phyloP scores from a whole-genome alignment of 2,888 invertebrate genomes.

The Frankliniella intonsa region DNA sequence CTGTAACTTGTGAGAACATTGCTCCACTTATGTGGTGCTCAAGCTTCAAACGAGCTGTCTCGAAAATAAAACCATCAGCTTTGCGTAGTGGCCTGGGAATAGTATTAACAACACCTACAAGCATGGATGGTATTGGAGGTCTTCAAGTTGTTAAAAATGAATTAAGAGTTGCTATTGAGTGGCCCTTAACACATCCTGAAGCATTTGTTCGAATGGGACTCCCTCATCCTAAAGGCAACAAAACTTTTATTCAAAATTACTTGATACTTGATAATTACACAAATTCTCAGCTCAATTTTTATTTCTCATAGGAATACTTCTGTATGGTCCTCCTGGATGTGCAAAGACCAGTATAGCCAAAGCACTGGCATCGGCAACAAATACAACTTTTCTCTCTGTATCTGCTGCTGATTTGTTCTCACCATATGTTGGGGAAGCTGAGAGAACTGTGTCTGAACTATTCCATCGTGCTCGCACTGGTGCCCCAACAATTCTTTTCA shows the following conservation, averaged over 20 bases:
- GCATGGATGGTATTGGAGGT: constrained; percentile 55
- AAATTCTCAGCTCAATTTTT: neutral
- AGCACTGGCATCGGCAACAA: constrained; percentile 53
- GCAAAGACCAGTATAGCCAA: constrained; percentile 60
- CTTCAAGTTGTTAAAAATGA: constrained; percentile 51
- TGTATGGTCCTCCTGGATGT: constrained; percentile 63
- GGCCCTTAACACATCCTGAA: constrained; percentile 54
- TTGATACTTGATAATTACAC: neutral
- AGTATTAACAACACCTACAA: constrained; percentile 45
- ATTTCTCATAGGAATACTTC: constrained; percentile 49
- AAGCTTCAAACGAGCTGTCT: constrained; percentile 44
- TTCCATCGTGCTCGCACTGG: constrained; percentile 57
- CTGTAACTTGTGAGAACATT: constrained; percentile 31
- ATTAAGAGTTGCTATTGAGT: constrained; percentile 53
- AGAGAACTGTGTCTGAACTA: constrained; percentile 54
- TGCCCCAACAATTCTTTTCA: constrained; percentile 57
- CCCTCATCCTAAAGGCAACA: constrained; percentile 51
- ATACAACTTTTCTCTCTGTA: constrained; percentile 54
- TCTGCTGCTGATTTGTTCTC: constrained; percentile 61
- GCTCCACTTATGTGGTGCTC: constrained; percentile 35
- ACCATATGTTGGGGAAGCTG: constrained; percentile 61
- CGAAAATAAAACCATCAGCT: constrained; percentile 46
- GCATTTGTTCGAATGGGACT: constrained; percentile 55
- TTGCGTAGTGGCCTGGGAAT: constrained; percentile 49
- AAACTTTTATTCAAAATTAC: neutral